Evolutionary conservation across 2,888 invertebrate species (phyloP), one percentile per base, ranked within the genome.

Genomic region (Ephialtes manifestator): DNA sequence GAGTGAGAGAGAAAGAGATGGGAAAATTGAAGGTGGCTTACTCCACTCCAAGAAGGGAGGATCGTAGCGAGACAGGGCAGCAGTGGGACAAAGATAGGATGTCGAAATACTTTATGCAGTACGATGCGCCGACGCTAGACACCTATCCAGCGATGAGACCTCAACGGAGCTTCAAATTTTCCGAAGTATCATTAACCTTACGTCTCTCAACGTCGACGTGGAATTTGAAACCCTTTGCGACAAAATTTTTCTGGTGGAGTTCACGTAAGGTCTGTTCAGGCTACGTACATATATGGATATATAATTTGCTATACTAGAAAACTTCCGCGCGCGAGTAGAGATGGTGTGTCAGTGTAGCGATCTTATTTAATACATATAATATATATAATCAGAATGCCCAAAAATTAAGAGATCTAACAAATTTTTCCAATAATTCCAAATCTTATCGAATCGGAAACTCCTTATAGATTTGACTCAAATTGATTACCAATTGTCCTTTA

Each of bases 11-110:
- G 63, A 83, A 80, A 85, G 72, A 67, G 84, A 81, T 83, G 55
- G 81, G 86, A 82, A 83, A 81, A 86, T 83, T 84, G 81, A 78
- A 88, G 85, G 85, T 78, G 78, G 84, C 87, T 85, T 68, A 70
- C 76, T 78, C 60, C 67, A 43, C 60, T 46, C 70, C 28, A 28
- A 70, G 86, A 74, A 81, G 79, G 80, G 71, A 81, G 75, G 84
- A 83, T 68, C 84, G 84, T 72, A 72, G 60, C 51, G 28, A 74
- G 46, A 80, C 18, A 51, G 75, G 72, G 39, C 15, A 55, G 53
- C 67, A 55, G 60, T 31, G 55, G 58, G 53, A 63, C 43, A 63
- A 53, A 39, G 84, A 70, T 48, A 65, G 70, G 55, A 35, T 46
- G 46, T 24, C 72, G 35, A 67, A 72, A 82, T 82, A 82, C 71